Evolutionary conservation across 2,888 invertebrate genomes (phyloP).

Genomic region (Calephelis perditalis): DNA sequence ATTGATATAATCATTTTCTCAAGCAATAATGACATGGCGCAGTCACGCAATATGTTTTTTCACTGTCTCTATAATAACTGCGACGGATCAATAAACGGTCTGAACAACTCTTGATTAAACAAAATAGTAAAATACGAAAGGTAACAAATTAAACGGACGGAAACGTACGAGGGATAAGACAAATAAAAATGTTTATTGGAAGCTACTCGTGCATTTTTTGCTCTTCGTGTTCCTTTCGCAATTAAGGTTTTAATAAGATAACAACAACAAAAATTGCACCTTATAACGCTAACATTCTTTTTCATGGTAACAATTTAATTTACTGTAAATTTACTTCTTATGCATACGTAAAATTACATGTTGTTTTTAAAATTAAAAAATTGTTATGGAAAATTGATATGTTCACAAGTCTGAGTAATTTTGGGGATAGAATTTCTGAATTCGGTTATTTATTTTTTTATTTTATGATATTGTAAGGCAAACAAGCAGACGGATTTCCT

Average conservation of each 20-base stretch:
- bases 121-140: conserved; percentile 8
- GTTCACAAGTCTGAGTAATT: too few species aligned
- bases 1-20: conserved; percentile 48
- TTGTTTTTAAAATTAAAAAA: not conserved
- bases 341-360: not conserved
- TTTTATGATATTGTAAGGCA: too few species aligned
- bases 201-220: conserved; percentile 8
- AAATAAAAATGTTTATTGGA: conserved; percentile 13
- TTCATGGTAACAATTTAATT: conserved; percentile 4
- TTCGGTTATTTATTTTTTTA: too few species aligned
- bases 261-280: conserved; percentile 12
- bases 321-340: conserved; percentile 12
- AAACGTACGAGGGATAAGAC: conserved; percentile 9
- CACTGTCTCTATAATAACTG: conserved; percentile 19
- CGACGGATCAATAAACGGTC: conserved; percentile 15
- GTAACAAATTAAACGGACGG: conserved; percentile 10
- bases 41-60: conserved; percentile 40
- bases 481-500: too few species aligned
- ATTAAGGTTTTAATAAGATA: conserved; percentile 12
- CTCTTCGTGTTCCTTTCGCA: conserved; percentile 5
- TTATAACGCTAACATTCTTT: conserved; percentile 7
- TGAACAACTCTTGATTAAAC: conserved; percentile 11
- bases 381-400: too few species aligned
- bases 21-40: conserved; percentile 45
- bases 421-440: too few species aligned